phyloP scores from a whole-genome alignment of 2,888 invertebrate genomes.

The Chymomyza fuscimana region DNA sequence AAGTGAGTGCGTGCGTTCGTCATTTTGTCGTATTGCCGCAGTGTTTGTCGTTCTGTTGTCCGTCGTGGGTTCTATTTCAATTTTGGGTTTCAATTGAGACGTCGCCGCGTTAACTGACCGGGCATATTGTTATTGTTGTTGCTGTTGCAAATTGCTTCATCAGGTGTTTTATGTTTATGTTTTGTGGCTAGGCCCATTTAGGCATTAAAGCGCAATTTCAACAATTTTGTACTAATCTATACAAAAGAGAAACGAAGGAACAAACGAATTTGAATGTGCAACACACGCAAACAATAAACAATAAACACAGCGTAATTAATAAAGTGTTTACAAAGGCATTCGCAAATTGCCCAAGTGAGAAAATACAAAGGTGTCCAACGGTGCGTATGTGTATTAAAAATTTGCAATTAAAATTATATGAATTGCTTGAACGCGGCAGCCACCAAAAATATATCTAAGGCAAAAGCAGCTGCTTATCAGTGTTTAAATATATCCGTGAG shows the following conservation, averaged over 20 bases:
- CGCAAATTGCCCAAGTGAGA: slow-evolving; percentile 22
- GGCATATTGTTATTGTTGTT: background rate
- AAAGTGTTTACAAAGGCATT: slow-evolving; percentile 43
- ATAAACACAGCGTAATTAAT: slow-evolving; percentile 48
- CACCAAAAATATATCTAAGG: background rate
- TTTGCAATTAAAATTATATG: background rate
- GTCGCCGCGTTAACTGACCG: background rate
- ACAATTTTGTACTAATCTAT: slow-evolving; percentile 33
- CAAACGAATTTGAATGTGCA: slow-evolving; percentile 25
- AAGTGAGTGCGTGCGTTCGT: background rate
- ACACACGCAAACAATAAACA: slow-evolving; percentile 43
- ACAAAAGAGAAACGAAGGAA: background rate
- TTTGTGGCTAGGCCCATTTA: slow-evolving; percentile 7
- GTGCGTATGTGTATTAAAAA: slow-evolving; percentile 25
- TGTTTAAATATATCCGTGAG: background rate
- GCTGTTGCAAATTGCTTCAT: slow-evolving; percentile 17
- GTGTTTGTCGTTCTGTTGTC: background rate
- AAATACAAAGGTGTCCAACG: background rate
- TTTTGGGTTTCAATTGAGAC: slow-evolving; percentile 29
- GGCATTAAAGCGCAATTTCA: slow-evolving; percentile 37
- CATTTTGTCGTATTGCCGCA: slow-evolving; percentile 9
- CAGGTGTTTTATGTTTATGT: slow-evolving; percentile 19
- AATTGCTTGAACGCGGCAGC: background rate
- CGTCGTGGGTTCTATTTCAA: slow-evolving; percentile 30
- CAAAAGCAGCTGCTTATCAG: slow-evolving; percentile 21